Conservation (phyloP, 2,113 vertebrate genomes). For the Castor canadensis region DNA sequence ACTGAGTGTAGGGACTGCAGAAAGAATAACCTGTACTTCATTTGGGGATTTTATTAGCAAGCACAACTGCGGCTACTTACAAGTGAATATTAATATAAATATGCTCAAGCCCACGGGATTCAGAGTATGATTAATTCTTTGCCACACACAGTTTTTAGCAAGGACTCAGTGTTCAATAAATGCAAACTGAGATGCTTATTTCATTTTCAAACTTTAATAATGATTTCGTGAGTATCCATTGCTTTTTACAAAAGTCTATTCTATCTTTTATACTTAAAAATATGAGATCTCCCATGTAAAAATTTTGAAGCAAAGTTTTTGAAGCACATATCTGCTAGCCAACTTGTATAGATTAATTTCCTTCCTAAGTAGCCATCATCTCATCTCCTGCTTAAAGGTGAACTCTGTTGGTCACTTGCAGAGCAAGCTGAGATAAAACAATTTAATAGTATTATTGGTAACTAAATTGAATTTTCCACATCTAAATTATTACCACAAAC, state of each 20-base stretch:
- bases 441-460: neutral
- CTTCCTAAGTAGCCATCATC: neutral
- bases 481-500: neutral
- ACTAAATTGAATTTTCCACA: neutral
- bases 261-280: neutral
- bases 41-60: conserved; percentile 49
- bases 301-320: neutral
- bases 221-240: conserved; percentile 9
- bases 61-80: neutral
- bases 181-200: conserved; percentile 7
- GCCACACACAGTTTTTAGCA: conserved; percentile 32
- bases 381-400: neutral
- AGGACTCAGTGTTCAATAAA: conserved; percentile 51
- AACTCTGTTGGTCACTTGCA: neutral
- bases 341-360: neutral
- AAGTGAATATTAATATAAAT: conserved; percentile 51
- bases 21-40: neutral
- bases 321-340: neutral
- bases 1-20: neutral
- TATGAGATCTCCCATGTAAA: neutral
- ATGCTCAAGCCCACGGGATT: conserved; percentile 8
- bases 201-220: conserved; percentile 12
- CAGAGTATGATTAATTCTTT: conserved; percentile 63
- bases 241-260: neutral
- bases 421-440: neutral